A percentile compares a stretch with the other conserved stretches of the same genome.
phyloP scores from a whole-genome alignment of 2,888 invertebrate genomes.

The Venustoraphidia nigricollis region DNA sequence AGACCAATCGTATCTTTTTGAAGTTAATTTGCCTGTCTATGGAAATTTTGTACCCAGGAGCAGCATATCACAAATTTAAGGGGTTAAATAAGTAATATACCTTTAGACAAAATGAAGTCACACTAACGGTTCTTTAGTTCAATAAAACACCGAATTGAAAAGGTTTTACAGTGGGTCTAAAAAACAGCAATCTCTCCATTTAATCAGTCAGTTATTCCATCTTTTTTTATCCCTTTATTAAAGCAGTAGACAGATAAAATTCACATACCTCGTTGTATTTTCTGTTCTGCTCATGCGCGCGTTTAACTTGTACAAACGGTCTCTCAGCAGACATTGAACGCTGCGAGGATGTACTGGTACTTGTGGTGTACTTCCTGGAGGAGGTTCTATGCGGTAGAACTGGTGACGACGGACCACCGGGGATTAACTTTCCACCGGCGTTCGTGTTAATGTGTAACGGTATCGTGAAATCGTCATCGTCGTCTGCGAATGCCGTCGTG shows the following conservation, averaged over 20 bases:
- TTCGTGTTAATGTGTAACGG: conserved; percentile 53
- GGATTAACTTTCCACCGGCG: background rate
- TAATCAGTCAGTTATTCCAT: too few species aligned
- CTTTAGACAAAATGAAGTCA: too few species aligned
- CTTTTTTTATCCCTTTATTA: too few species aligned
- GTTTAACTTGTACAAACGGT: conserved; percentile 45
- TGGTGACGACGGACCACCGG: conserved; percentile 30
- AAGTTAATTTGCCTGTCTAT: too few species aligned
- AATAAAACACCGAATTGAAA: too few species aligned
- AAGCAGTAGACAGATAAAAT: background rate
- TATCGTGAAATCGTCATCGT: conserved; percentile 53
- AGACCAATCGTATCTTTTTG: too few species aligned
- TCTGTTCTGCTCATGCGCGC: conserved; percentile 31
- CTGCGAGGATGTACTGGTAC: conserved; percentile 17
- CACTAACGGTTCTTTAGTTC: too few species aligned
- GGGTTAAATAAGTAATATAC: too few species aligned
- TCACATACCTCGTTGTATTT: conserved; percentile 22
- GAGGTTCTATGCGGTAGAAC: conserved; percentile 31
- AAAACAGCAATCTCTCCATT: too few species aligned
- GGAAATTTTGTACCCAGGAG: too few species aligned
- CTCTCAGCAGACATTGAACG: conserved; percentile 33
- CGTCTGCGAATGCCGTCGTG: conserved; percentile 62
- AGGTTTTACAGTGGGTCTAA: too few species aligned
- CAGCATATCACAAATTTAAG: too few species aligned
- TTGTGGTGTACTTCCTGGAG: conserved; percentile 28